phyloP scores from a whole-genome alignment of 35 echinoderm and acorn worm species.

The Heliocidaris erythrogramma region DNA sequence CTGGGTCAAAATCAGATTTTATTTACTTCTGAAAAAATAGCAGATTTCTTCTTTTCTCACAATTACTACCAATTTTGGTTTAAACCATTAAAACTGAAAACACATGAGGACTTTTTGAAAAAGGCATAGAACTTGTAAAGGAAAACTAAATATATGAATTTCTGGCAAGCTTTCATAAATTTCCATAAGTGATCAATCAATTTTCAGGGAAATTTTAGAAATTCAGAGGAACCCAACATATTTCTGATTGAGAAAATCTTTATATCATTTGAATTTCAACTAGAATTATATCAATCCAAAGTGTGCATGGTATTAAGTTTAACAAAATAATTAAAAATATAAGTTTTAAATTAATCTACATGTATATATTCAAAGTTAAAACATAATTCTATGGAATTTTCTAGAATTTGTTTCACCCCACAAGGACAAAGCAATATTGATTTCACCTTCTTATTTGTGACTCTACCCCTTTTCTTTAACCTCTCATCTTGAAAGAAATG shows the following conservation, averaged over 20 bases:
- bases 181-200: neutral
- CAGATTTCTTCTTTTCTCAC: neutral
- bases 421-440: neutral
- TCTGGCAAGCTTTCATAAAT: neutral
- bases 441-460: neutral
- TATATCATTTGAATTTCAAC: too few relatives aligned
- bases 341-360: neutral
- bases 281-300: neutral
- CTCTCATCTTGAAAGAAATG: too few relatives aligned
- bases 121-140: neutral
- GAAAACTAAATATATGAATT: neutral
- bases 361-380: neutral
- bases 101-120: neutral
- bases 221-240: neutral
- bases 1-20: conserved; percentile 41
- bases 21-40: neutral
- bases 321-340: neutral
- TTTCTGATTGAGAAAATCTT: neutral
- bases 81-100: neutral
- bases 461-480: too few relatives aligned
- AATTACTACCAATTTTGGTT: neutral
- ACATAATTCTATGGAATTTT: neutral
- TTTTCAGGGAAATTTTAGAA: neutral
- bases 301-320: neutral
- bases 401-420: neutral